Evolutionary conservation across 2,797 vertebrate species (phyloP), one percentile per base, ranked within the genome.

Genomic region (Mionectes olivaceus): DNA sequence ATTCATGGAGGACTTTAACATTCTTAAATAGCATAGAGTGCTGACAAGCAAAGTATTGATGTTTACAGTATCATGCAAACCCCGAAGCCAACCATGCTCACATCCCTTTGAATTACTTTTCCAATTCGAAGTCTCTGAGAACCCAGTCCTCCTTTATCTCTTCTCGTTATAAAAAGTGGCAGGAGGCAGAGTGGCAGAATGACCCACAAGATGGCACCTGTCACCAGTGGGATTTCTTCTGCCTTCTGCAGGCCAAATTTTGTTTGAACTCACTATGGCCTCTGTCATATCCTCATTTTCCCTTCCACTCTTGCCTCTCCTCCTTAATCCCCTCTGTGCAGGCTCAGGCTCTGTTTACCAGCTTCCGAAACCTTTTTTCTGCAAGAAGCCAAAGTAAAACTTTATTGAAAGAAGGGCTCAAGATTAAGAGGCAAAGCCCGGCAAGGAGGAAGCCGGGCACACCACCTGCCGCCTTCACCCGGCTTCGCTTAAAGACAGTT

Each of bases 151-250:
- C 96, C 94, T 97, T 98, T 98, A 98, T 98, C 97, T 98, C 97
- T 97, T 97, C 98, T 98, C 92, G 96, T 99, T 99, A 99, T 99
- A 99, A 98, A 99, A 98, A 99, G 98, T 99, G 99, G 98, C 99
- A 99, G 99, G 98, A 99, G 98, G 98, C 99, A 99, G 98, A 99
- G 98, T 98, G 98, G 99, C 98, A 99, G 98, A 98, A 98, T 99
- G 99, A 99, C 99, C 99, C 98, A 98, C 98, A 99, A 99, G 99
- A 99, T 99, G 99, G 99, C 99, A 99, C 98, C 99, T 99, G 99
- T 99, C 99, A 99, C 98, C 97, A 98, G 98, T 98, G 98, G 98
- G 97, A 98, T 99, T 99, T 98, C 98, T 98, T 98, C 98, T 98
- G 98, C 98, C 97, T 99, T 99, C 99, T 99, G 98, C 98, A 98